Percentiles rank a stretch among this genome's conserved stretches.
Conservation (phyloP, 2,113 vertebrate genomes). For the Tenebrosternarchus preto region DNA sequence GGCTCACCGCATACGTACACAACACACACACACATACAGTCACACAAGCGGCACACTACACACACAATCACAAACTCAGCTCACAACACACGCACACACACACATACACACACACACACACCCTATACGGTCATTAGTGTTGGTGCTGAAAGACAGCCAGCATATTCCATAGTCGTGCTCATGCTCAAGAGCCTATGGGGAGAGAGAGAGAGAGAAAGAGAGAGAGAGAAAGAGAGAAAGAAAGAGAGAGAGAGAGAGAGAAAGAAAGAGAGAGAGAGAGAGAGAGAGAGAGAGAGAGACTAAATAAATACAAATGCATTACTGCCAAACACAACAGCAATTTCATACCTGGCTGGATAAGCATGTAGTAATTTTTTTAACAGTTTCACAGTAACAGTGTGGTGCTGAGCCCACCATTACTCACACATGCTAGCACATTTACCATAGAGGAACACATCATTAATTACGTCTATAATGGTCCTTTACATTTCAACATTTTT, state of each 20-base stretch:
- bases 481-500: slow-evolving; percentile 20
- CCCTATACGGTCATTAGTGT: slow-evolving; percentile 41
- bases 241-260: not conserved
- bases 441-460: not conserved
- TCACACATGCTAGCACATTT: slow-evolving; percentile 39
- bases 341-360: slow-evolving; percentile 72
- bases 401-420: slow-evolving; percentile 36
- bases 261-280: slow-evolving; percentile 33
- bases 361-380: slow-evolving; percentile 64
- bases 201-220: not conserved
- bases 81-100: slow-evolving; percentile 35
- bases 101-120: not conserved
- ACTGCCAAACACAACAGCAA: slow-evolving; percentile 72
- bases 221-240: not conserved
- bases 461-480: slow-evolving; percentile 43
- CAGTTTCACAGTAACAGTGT: not conserved
- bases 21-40: slow-evolving; percentile 54
- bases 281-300: slow-evolving; percentile 57
- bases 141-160: slow-evolving; percentile 37
- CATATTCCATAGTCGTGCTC: slow-evolving; percentile 30
- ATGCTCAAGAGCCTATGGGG: slow-evolving; percentile 28
- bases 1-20: slow-evolving; percentile 46
- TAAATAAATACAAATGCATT: slow-evolving; percentile 64
- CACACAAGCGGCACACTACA: slow-evolving; percentile 27
- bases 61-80: slow-evolving; percentile 16